Base-by-base conservation (phyloP, 1,140 invertebrate species). In the Pseudomyrmex sp. region DNA sequence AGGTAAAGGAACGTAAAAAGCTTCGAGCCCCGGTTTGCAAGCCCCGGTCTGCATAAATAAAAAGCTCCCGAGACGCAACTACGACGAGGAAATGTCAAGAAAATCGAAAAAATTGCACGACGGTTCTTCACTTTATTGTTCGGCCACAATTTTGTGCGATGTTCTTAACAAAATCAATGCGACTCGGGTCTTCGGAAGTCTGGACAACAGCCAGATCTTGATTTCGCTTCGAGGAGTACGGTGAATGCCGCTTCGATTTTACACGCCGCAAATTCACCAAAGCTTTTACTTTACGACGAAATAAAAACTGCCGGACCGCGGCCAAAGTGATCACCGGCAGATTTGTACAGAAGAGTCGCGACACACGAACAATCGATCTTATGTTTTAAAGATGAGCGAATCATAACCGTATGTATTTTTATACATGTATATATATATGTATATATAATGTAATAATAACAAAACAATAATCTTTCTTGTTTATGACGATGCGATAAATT, bases 161-260 rank as follows among this genome's bases (percentile, higher is more conserved):
- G 72, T 79, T 83, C 85, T 77, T 85, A 85, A 82, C 68, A 59
- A 77, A 88, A 88, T 88, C 86, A 82, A 85, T 85, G 83, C 61
- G 66, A 23, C 76, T 13, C 59, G 61, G 35, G 61, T 85, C 66
- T 88, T 73, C 75, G 73, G 5, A 77, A 82, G 13, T 26, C 86
- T 88, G 87, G 87, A 88, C 86, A 88, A 73, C 50, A 69, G 87
- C 87, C 86, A 88, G 83, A 82, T 83, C 73, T 84, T 62, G 68
- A 74, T 87, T 70, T 83, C 77, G 65, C 62, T 61, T 62, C 18
- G 48, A 56, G 26, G 52, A 72, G 85, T 63, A 82, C 65, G 58
- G 10, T 70, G 70, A 84, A 66, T 54, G 82, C 70, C 44, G 61
- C 48, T 20, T 50, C 86, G 61, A 69, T 62, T 84, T 50, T 68